Conservation (phyloP, 2,113 vertebrate genomes). For the Circaetus gallicus region DNA sequence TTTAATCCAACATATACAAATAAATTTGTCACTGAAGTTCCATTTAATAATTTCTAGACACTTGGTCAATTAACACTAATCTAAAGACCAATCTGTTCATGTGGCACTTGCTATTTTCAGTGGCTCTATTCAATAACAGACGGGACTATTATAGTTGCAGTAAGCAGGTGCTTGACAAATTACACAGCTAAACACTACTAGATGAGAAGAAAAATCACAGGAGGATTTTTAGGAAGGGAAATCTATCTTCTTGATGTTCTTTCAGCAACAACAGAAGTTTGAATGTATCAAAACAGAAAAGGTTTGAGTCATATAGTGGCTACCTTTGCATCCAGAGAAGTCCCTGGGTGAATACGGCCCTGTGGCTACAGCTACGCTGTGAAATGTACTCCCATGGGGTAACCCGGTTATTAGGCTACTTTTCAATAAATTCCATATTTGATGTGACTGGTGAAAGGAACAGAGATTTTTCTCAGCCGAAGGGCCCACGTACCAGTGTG, state of each 20-base stretch:
- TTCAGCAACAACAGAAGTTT: neutral
- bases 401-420: neutral
- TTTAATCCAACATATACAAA: neutral
- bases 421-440: neutral
- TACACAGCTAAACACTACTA: neutral
- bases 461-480: neutral
- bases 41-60: neutral
- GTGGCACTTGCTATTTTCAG: neutral
- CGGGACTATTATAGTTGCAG: neutral
- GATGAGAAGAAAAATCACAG: neutral
- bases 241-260: neutral
- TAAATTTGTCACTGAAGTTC: neutral
- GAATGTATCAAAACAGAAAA: neutral
- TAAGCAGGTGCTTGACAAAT: neutral
- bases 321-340: neutral
- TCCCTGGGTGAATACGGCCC: neutral
- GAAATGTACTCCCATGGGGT: neutral
- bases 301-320: neutral
- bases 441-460: neutral
- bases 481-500: slow-evolving; percentile 78
- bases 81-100: neutral
- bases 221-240: neutral
- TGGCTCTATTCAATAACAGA: neutral
- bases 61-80: neutral
- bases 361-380: neutral